A percentile compares a stretch with the other conserved stretches of the same genome.
phyloP scores from a whole-genome alignment of 2,797 vertebrate genomes.

The Catharus ustulatus region DNA sequence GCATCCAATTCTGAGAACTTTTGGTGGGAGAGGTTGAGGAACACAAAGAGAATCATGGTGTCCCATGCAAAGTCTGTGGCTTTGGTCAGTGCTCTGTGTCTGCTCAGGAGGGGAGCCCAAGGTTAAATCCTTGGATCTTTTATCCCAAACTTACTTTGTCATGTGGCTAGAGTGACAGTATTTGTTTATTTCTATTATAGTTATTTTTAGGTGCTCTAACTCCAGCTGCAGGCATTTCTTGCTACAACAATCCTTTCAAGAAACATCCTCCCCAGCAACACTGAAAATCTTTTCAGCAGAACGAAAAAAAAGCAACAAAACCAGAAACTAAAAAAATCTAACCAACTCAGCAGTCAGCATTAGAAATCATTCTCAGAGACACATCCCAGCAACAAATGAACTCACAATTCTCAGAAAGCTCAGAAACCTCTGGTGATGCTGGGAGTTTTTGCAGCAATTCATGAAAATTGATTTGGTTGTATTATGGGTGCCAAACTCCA shows the following conservation, averaged over 20 bases:
- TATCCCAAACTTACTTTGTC: background rate
- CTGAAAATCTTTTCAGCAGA: background rate
- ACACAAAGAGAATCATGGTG: background rate
- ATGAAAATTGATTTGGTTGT: background rate
- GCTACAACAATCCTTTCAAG: background rate
- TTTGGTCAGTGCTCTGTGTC: background rate
- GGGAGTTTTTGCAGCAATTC: background rate
- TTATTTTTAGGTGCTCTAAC: conserved; percentile 19
- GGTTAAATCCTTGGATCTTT: background rate
- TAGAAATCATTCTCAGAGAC: background rate
- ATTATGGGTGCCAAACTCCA: accelerated
- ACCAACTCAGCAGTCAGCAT: background rate
- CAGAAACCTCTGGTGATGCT: background rate
- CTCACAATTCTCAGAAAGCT: background rate
- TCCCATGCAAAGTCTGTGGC: too few relatives aligned
- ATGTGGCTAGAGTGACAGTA: background rate
- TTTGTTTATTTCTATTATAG: conserved; percentile 1
- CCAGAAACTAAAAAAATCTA: background rate
- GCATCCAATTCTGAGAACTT: background rate
- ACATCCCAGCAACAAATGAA: background rate
- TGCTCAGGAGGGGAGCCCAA: background rate
- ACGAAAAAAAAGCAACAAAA: background rate
- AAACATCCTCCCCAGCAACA: background rate
- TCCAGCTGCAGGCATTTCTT: conserved; percentile 20
- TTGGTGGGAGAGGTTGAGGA: background rate